Base-by-base conservation (phyloP, 1,140 invertebrate genomes). In the Drosophila pectinifera region DNA sequence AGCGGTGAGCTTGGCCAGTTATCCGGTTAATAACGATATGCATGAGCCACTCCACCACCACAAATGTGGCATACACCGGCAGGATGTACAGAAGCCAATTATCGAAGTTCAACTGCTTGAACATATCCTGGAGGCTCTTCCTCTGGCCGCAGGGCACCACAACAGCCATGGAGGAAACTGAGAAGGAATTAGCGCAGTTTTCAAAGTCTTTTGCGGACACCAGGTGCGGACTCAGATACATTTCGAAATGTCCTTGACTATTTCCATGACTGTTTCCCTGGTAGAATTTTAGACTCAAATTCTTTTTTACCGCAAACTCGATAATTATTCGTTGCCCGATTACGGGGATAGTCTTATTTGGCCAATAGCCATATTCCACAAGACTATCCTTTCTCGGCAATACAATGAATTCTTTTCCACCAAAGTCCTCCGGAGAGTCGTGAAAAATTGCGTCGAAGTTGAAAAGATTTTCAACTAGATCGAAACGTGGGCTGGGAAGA, bases 81-180 rank as follows among this genome's bases (percentile, higher is more conserved):
- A 83, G 28, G 3, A 82, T 13, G 14, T 65, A 38, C 1, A 45
- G 1, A 0, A 42, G 20, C 24, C 54, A 65, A 2, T 11, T 18
- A 22, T 43, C 22, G 4, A 53, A 24, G 11, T 36, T 13, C 0
- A 78, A 5, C 7, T 46, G 16, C 4, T n/a, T 43, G 10, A 48
- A 75, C 0, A 67, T 41, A 22, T 82, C 69, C 5, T 24, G 34
- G 8, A 83, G 18, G 11, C 18, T 28, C 16, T 45, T 39, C 3
- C 41, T 1, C 22, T 46, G 14, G 5, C 51, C 53, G 31, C 80
- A 82, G 0, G 80, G 79, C 14, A 78, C 63, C 3, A 83, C 43
- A 6, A 78, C 38, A 1, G 74, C 51, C 0, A 78, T 2, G 1
- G 54, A 56, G 0, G 31, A 13, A 4, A 22, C 2, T 1, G 10